Evolutionary conservation across 2,113 vertebrate genomes (phyloP), one percentile per base, ranked within the genome.

Genomic region (Xyliphius kryptos): DNA sequence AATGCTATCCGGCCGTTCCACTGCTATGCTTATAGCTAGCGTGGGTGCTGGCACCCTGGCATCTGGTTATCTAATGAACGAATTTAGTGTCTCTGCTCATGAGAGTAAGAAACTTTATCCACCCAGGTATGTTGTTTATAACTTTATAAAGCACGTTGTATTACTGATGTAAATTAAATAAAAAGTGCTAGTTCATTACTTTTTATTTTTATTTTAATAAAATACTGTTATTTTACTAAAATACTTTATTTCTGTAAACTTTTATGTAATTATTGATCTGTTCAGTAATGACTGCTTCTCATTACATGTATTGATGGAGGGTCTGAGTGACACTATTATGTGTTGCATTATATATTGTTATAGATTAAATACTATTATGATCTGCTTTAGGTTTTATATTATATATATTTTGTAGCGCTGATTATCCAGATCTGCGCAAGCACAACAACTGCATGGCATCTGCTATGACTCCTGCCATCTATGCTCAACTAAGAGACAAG

Each of bases 401-500:
- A n/a, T n/a, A n/a, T n/a, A n/a, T n/a, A n/a, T n/a, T n/a, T 12
- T 13, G 5, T 78, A 97, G 93, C 0, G 90, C 93, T 0, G 92
- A 97, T 78, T 97, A 82, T 52, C 94, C 94, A 0, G 92, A 97
- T 69, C 88, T 97, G 68, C 91, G 91, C 70, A 94, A 97, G 67
- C 93, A 97, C 73, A 97, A 95, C 84, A 97, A 97, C 80, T 97
- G 94, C 79, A 95, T 97, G 94, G 90, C 94, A 0, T 74, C 88
- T 15, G 88, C 90, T 69, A 82, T 97, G 70, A 93, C 89, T 0
- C 93, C 94, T 0, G 62, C 62, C 64, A 91, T 97, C 57, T 97
- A 97, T 16, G 85, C 85, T 14, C 85, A 47, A n/a, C 81, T 97
- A 26, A 82, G 92, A 56, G 92, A 95, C 83, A 92, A 89, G 81